These are phyloP conservation scores for Polymixis lichenea DNA, from an alignment of 2,888 invertebrate species.

Conservation along the genomic window DNA sequence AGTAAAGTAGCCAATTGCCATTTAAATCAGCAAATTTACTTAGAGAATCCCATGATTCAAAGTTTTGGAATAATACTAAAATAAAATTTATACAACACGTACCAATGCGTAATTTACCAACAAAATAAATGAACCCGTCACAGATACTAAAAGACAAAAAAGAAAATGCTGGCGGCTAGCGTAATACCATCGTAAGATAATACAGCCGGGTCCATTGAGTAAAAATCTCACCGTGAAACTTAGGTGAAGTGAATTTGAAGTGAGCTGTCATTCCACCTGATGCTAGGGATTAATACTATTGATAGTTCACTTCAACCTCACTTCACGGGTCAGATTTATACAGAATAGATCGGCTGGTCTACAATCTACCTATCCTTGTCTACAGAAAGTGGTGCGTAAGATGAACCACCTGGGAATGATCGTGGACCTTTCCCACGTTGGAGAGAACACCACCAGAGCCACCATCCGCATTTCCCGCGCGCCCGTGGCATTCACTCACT, in stretches of 20 bases:
- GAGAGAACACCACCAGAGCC: conserved; percentile 92
- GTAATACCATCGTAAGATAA: not conserved
- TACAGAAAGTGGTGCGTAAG: conserved; percentile 93
- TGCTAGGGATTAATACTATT: no score
- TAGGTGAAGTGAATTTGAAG: no score
- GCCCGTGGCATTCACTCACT: conserved; percentile 95
- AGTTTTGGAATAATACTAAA: no score
- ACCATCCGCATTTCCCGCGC: conserved; percentile 92
- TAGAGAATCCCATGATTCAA: not conserved
- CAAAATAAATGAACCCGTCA: no score
- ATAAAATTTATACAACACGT: no score
- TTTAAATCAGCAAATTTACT: not conserved
- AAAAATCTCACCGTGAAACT: not conserved
- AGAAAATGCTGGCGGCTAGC: conserved; percentile 22
- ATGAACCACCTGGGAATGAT: conserved; percentile 96
- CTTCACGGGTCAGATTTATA: no score
- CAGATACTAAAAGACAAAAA: conserved; percentile 1
- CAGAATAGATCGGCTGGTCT: not conserved
- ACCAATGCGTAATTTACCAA: no score
- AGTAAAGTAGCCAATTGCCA: not conserved
- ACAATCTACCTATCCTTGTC: conserved; percentile 62
- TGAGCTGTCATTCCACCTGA: no score
- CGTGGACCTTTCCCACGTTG: conserved; percentile 94
- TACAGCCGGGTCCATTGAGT: no score
- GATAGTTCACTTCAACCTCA: not conserved